Evolutionary conservation across 2,888 invertebrate genomes (phyloP).

Genomic region (Megastigmus dorsalis): DNA sequence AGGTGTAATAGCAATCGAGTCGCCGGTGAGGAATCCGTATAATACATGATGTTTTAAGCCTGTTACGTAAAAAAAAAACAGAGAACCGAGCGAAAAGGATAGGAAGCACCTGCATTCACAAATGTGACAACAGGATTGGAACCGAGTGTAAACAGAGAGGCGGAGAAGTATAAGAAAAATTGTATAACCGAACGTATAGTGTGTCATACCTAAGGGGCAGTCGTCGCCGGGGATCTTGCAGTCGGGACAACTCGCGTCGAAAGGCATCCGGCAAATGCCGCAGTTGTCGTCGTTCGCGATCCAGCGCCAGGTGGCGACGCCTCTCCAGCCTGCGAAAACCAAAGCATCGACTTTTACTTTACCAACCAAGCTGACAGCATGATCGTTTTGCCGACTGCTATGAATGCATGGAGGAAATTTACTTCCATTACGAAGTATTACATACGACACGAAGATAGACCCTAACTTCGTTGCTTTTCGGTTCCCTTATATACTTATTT

Average conservation of each 20-base stretch:
- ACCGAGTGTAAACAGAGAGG: too few species aligned
- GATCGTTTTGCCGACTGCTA: not conserved
- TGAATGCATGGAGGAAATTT: too few species aligned
- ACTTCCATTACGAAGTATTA: too few species aligned
- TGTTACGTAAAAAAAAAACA: not conserved
- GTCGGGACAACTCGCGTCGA: slow-evolving; percentile 98
- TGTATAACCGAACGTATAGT: too few species aligned
- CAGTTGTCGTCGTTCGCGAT: slow-evolving; percentile 99
- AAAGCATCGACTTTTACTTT: slow-evolving; percentile 23
- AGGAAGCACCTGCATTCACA: too few species aligned
- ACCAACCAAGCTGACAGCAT: slow-evolving; percentile 29
- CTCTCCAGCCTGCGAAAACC: slow-evolving; percentile 86
- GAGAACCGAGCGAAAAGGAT: too few species aligned
- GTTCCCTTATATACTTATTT: too few species aligned
- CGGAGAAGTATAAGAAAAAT: not conserved
- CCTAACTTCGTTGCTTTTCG: too few species aligned
- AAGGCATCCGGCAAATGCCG: slow-evolving; percentile 99
- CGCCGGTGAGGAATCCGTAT: too few species aligned
- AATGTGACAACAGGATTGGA: too few species aligned
- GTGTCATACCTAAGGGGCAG: slow-evolving; percentile 86
- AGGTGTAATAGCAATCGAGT: not conserved
- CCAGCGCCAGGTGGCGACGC: slow-evolving; percentile 99
- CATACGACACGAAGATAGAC: too few species aligned
- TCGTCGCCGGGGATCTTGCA: slow-evolving; percentile 98
- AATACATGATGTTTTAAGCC: not conserved